A percentile compares a stretch with the other conserved stretches of the same genome.
phyloP scores from a whole-genome alignment of 35 echinoderm and acorn worm species.

The Anneissia japonica region DNA sequence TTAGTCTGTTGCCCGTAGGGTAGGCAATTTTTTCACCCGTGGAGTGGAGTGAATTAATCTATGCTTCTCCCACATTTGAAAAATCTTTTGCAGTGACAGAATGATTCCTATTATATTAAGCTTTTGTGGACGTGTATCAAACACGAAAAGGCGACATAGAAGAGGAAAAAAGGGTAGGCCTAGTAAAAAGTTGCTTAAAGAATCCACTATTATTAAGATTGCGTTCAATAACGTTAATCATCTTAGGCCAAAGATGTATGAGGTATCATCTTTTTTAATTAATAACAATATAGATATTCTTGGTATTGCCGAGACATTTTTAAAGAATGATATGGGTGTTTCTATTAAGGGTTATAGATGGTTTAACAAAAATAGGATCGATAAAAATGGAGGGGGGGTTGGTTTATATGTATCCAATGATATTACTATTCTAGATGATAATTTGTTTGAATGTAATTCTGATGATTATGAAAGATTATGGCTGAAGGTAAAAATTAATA shows the following conservation, averaged over 20 bases:
- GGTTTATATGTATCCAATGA: conserved; percentile 11
- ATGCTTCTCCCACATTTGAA: too few species aligned
- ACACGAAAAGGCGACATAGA: background rate
- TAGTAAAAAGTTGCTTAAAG: background rate
- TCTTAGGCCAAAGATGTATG: conserved; percentile 16
- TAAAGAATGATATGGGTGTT: background rate
- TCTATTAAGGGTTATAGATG: conserved; percentile 4
- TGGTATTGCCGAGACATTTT: conserved; percentile 14
- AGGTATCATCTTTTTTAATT: background rate
- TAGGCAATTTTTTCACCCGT: too few species aligned
- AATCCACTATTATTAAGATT: background rate
- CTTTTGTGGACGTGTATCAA: too few species aligned
- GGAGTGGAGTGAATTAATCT: too few species aligned
- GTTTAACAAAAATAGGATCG: conserved; percentile 17
- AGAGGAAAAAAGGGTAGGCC: background rate
- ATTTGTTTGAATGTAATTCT: conserved; percentile 11
- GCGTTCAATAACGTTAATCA: conserved; percentile 13
- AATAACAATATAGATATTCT: conserved; percentile 13
- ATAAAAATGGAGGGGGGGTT: conserved; percentile 24
- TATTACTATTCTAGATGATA: conserved; percentile 1
- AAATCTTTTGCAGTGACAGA: too few species aligned
- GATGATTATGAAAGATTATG: conserved; percentile 31
- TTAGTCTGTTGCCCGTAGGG: too few species aligned
- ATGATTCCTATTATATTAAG: too few species aligned
- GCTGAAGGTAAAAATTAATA: background rate